Evolutionary conservation across 2,113 vertebrate species (phyloP), one percentile per base, ranked within the genome.

Genomic region (Gavialis gangeticus): DNA sequence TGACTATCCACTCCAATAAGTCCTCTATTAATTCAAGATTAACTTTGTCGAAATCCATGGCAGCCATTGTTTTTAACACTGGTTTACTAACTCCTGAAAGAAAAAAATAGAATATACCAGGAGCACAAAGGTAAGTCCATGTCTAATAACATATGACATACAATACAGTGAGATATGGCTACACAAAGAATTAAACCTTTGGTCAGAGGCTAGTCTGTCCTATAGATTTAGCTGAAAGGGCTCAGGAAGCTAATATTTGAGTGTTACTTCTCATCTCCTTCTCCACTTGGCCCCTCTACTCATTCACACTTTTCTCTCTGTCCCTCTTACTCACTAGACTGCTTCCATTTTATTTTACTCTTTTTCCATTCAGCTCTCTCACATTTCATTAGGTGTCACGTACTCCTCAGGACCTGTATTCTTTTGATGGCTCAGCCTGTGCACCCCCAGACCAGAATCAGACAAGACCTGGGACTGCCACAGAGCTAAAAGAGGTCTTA

Each of bases 1-100:
- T 97, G 79, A 99, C 98, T 94, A 99, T 99, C 99, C 99, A 99
- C 94, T 99, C 99, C 87, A 99, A 93, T 79, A 99, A 97, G 81
- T 97, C 98, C 95, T 99, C 99, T 91, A 99, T 98, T 94, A 99
- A 97, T 90, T 99, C 99, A 97, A 99, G 98, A 96, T 99, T 99
- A 90, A 99, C 98, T 98, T 99, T 99, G 85, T 99, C 99, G 92
- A 99, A 98, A 95, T 99, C 99, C 99, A 99, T 99, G 30, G 97
- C 63, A 87, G 98, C 97, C 69, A 99, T 97, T 4, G 99, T 99
- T 98, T 99, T 99, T 95, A 99, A 95, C 79, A 99, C 99, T 77
- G 98, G 92, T 88, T 98, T 99, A 92, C 97, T 99, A 75, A 98
- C 95, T 6, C 98, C 99, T 99, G 83, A 60, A 91, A 79, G 88